Evolutionary conservation across 2,113 vertebrate species (phyloP).

Genomic region (Felis chaus): DNA sequence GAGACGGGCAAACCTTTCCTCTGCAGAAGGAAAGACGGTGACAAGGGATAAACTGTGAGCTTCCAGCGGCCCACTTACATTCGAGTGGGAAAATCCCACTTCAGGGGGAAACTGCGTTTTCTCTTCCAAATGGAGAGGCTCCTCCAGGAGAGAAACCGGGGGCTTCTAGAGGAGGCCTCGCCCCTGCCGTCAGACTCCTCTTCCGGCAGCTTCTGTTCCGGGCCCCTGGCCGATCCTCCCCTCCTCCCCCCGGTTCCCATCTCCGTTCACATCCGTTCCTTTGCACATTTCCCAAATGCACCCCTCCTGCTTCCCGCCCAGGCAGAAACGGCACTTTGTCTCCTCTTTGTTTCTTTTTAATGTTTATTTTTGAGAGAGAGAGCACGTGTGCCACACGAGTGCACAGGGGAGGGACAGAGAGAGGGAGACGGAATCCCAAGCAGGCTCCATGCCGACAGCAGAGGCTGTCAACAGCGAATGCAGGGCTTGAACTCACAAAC

Average conservation of each 20-base stretch:
- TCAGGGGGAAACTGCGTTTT: background rate
- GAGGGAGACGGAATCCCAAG: no score
- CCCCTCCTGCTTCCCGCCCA: background rate
- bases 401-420: no score
- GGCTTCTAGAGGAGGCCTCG: background rate
- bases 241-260: background rate
- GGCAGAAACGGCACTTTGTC: background rate
- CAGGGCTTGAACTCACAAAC: no score
- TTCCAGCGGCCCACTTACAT: background rate
- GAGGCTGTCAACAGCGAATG: no score
- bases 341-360: background rate
- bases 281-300: no score
- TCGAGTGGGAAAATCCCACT: background rate
- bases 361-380: no score
- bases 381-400: no score
- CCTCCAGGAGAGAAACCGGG: background rate
- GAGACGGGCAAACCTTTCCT: background rate
- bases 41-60: accelerated
- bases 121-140: background rate
- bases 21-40: background rate
- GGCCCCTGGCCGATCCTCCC: background rate
- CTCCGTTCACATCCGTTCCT: accelerated
- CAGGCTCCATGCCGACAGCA: no score
- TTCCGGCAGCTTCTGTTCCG: background rate
- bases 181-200: background rate